Evolutionary conservation across 2,888 invertebrate species (phyloP).

Genomic region (Drosophila gaucha): DNA sequence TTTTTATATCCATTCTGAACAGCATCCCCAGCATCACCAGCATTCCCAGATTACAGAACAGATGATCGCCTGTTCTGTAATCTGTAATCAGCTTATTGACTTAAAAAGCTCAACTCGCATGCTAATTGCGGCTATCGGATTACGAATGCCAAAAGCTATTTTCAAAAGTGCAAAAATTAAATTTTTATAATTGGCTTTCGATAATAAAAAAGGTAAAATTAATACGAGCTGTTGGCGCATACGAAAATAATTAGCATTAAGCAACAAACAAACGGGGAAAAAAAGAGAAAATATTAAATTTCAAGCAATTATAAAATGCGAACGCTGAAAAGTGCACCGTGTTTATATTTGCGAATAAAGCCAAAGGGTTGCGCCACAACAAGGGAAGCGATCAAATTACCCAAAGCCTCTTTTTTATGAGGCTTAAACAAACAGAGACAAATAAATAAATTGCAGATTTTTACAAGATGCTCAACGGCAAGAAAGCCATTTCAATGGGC

Average conservation of each 20-base stretch:
- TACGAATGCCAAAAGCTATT: constrained; percentile 67
- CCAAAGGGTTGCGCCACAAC: constrained; percentile 46
- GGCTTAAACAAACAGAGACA: constrained; percentile 58
- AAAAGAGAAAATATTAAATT: constrained; percentile 71
- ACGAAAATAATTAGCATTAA: constrained; percentile 75
- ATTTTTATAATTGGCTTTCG: constrained; percentile 76
- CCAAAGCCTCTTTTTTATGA: constrained; percentile 52
- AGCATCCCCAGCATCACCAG: constrained; percentile 19
- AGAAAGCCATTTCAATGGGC: constrained; percentile 71
- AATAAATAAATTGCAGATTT: constrained; percentile 70
- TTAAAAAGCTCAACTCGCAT: constrained; percentile 26
- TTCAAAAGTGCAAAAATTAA: constrained; percentile 68
- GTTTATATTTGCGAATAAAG: constrained; percentile 28
- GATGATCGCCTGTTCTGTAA: constrained; percentile 9
- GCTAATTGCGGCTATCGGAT: constrained; percentile 77
- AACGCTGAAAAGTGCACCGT: constrained; percentile 59
- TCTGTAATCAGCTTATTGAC: constrained; percentile 65
- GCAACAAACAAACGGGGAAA: constrained; percentile 28
- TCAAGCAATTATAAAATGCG: constrained; percentile 76
- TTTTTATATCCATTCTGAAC: not conserved
- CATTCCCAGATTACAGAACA: too few species aligned
- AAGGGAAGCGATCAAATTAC: constrained; percentile 58
- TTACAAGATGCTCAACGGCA: constrained; percentile 61
- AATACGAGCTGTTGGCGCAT: constrained; percentile 37
- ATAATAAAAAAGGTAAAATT: constrained; percentile 26